phyloP scores from a whole-genome alignment of 2,113 vertebrate species.

The Salvelinus sp. region DNA sequence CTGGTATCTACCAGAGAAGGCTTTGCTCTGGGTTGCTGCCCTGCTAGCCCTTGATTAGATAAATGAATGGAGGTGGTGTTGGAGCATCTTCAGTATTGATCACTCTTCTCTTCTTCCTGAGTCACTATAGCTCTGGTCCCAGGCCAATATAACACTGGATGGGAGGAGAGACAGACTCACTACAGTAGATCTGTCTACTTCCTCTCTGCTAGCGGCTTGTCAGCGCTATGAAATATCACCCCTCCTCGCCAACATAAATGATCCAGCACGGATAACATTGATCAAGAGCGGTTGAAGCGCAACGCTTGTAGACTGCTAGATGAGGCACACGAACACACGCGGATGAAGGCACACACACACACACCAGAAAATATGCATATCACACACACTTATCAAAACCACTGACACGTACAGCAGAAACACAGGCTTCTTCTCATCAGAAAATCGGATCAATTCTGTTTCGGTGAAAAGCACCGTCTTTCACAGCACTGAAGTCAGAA shows the following conservation, averaged over 20 bases:
- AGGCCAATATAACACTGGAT: conserved; percentile 5
- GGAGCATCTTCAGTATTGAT: conserved; percentile 53
- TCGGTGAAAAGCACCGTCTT: background rate
- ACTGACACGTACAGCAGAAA: too few species aligned
- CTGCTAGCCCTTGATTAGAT: conserved; percentile 35
- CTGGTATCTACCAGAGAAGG: too few species aligned
- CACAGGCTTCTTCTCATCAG: too few species aligned
- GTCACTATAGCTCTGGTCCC: conserved; percentile 19
- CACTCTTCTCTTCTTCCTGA: conserved; percentile 25
- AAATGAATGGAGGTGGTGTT: conserved; percentile 46
- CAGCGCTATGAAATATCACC: conserved; percentile 35
- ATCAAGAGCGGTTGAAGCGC: background rate
- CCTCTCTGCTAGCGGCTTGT: conserved; percentile 18
- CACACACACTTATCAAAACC: too few species aligned
- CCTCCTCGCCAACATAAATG: background rate
- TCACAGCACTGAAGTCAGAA: background rate
- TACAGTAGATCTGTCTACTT: conserved; percentile 24
- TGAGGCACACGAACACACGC: background rate
- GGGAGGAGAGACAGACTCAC: background rate
- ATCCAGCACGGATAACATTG: background rate
- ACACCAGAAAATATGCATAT: background rate
- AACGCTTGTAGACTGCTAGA: background rate
- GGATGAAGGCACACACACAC: background rate
- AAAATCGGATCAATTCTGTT: too few species aligned
- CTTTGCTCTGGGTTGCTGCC: conserved; percentile 5